Evolutionary conservation across 2,797 vertebrate genomes (phyloP), one percentile per base, ranked within the genome.

Genomic region (Pyrocephalus nanus): DNA sequence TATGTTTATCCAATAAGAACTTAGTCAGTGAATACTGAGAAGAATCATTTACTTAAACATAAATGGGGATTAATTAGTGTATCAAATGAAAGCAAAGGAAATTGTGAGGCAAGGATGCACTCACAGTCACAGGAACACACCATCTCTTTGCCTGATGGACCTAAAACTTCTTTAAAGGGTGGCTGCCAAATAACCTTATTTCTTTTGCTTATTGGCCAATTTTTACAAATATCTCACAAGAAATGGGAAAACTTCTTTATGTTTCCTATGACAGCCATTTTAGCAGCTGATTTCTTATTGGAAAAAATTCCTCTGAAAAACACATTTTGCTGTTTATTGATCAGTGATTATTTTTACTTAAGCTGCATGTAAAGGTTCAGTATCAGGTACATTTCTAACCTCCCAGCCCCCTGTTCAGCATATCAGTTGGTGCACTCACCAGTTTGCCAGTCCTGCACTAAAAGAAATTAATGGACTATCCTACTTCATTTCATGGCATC

Each of bases 41-140:
- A 85, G 54, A 95, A 94, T 72, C 65, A 43, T 85, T 95, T 95
- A 85, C 70, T 91, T 95, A 74, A 94, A 53, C 25, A 69, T 86
- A 95, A 91, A 87, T 88, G 84, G 85, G 42, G 60, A 94, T 94
- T 96, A 96, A 97, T 97, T 97, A 93, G 64, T 57, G n/a, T 50
- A 91, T 40, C 42, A 90, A 85, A 75, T 76, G 65, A 55, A 91
- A 92, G 84, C 30, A 76, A 47, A 50, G 62, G 60, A 50, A 80
- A 88, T 87, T 84, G 76, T 82, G 65, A 91, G 91, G 80, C 60
- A 82, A 43, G 36, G 27, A 88, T 73, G 58, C 34, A 78, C 66
- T 95, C 75, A 86, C 10, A 58, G 77, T 73, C 88, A 86, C 64
- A 88, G 82, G 38, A 94, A 82, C 69, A 82, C 86, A 86, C 21